Conservation (phyloP, 2,113 vertebrate genomes). For the Centrocercus urophasianus region DNA sequence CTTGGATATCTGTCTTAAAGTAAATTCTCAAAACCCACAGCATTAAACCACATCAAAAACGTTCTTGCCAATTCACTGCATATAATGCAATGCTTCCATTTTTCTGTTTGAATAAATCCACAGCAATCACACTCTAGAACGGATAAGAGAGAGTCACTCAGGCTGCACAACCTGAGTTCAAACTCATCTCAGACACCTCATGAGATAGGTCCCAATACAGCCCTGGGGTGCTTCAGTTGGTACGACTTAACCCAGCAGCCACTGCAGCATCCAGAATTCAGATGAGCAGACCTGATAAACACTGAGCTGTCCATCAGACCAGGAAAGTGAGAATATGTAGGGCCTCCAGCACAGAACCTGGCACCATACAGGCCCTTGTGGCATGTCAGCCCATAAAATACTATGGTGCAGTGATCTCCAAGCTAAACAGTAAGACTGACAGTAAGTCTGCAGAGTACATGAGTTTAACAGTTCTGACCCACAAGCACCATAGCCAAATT, state of each 20-base stretch:
- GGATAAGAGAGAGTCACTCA: not conserved
- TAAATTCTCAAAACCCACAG: not conserved
- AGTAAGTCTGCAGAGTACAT: not conserved
- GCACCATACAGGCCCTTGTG: not conserved
- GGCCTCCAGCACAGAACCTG: not conserved
- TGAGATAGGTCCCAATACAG: not conserved
- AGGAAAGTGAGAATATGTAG: not conserved
- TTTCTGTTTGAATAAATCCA: not conserved
- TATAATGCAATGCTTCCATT: not conserved
- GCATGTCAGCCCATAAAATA: fast-evolving
- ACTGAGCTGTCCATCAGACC: not conserved
- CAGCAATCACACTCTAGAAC: not conserved
- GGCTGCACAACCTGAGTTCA: not conserved
- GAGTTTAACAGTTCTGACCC: not conserved
- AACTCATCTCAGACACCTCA: not conserved
- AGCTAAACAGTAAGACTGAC: not conserved
- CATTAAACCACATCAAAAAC: not conserved
- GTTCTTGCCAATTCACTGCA: not conserved
- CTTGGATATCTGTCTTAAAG: not conserved
- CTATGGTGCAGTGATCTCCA: not conserved
- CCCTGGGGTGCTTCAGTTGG: not conserved
- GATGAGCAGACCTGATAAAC: not conserved
- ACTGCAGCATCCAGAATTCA: not conserved
- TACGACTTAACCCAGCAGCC: not conserved
- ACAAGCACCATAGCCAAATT: not conserved